Evolutionary conservation across 2,113 vertebrate genomes (phyloP).

Genomic region (Callocephalon fimbriatum): DNA sequence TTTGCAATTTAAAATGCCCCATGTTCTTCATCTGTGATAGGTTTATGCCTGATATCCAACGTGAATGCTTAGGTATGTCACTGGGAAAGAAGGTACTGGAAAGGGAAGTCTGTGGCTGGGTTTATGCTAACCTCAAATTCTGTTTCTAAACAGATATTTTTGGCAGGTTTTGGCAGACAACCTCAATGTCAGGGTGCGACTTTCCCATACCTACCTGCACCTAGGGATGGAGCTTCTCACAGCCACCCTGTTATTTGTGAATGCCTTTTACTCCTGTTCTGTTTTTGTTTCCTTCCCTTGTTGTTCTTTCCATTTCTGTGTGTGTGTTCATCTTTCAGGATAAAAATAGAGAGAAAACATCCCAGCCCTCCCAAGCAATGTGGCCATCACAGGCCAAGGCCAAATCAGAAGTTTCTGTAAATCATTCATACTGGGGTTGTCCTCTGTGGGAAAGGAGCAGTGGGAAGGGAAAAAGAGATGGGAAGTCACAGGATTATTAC

Average conservation of each 20-base stretch:
- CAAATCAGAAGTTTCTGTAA: neutral
- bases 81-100: neutral
- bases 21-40: rapidly evolving
- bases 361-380: neutral
- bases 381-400: neutral
- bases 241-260: neutral
- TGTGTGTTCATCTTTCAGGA: slow-evolving; percentile 2
- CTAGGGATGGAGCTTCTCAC: neutral
- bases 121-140: neutral
- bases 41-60: neutral
- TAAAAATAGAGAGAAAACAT: slow-evolving; percentile 35
- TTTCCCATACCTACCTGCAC: neutral
- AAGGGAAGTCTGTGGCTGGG: neutral
- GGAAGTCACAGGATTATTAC: neutral
- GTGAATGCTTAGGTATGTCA: neutral
- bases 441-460: neutral
- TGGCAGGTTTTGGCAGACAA: rapidly evolving
- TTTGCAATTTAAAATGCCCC: neutral
- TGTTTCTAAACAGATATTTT: neutral
- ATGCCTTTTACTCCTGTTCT: neutral
- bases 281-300: neutral
- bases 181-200: neutral
- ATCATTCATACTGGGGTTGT: neutral
- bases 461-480: neutral
- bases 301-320: neutral